Percentiles rank a stretch among this genome's conserved stretches.
Conservation (phyloP, 1,140 invertebrate genomes). For the Wiebesia pumilae region DNA sequence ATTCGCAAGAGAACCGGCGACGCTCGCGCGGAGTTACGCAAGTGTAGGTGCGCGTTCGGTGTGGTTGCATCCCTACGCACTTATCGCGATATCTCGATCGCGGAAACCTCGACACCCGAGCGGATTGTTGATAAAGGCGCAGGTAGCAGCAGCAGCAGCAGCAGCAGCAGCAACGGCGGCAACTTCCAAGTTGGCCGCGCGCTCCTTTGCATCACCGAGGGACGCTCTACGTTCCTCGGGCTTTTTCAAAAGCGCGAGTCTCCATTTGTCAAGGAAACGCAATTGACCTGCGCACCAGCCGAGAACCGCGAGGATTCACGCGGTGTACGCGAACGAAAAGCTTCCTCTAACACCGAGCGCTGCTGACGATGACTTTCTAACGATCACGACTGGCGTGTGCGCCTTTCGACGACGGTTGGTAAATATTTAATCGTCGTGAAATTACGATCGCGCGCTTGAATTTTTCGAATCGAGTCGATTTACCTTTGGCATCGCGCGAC, state of each 20-base stretch:
- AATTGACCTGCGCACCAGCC: background rate
- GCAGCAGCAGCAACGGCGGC: background rate
- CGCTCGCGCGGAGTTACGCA: background rate
- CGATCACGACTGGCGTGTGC: background rate
- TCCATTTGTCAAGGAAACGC: constrained; percentile 31
- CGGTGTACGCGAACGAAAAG: background rate
- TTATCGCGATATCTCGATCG: constrained; percentile 21
- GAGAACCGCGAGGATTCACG: no score
- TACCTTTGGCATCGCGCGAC: background rate
- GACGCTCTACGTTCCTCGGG: background rate
- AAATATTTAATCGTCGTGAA: background rate
- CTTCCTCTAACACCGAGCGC: no score
- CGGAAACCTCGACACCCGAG: constrained; percentile 38
- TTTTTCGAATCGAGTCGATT: background rate
- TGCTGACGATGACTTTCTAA: background rate
- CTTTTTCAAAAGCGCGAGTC: background rate
- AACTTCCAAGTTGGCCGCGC: background rate
- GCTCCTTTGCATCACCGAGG: constrained; percentile 2
- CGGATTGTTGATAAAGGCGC: constrained; percentile 1
- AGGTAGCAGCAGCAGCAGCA: background rate
- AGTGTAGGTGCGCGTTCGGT: background rate
- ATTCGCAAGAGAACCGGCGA: background rate
- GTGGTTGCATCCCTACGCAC: constrained; percentile 10
- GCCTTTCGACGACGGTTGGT: background rate
- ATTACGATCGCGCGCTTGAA: background rate